These are phyloP conservation scores for Eulemur coronatus DNA, from an alignment of 2,797 vertebrate species.

Conservation along the genomic window DNA sequence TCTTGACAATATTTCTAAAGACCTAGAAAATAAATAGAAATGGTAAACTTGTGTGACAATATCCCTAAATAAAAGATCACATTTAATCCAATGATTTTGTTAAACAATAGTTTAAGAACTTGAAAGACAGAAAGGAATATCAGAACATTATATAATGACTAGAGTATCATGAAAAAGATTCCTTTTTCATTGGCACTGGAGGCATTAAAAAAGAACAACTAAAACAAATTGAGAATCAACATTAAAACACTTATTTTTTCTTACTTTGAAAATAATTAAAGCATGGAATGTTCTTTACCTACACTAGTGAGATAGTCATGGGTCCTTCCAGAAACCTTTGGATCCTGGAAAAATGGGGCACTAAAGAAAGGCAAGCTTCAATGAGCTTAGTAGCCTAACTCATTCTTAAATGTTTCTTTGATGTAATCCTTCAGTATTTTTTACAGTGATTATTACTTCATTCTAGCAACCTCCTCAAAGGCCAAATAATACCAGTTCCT, in stretches of 20 bases:
- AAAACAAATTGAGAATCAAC: slow-evolving; percentile 33
- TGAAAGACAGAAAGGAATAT: neutral
- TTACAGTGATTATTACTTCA: slow-evolving; percentile 39
- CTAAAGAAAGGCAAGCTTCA: neutral
- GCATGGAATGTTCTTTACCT: slow-evolving; percentile 44
- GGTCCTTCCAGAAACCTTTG: slow-evolving; percentile 52
- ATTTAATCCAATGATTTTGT: neutral
- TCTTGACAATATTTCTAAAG: neutral
- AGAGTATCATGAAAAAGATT: neutral
- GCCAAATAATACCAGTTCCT: slow-evolving; percentile 31
- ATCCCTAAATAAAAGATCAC: neutral
- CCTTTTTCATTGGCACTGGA: neutral
- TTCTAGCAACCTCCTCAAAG: neutral
- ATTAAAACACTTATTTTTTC: slow-evolving; percentile 66
- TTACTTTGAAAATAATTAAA: slow-evolving; percentile 70
- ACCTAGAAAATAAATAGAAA: neutral
- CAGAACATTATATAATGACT: slow-evolving; percentile 37
- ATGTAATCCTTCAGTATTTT: slow-evolving; percentile 46
- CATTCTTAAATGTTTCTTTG: slow-evolving; percentile 54
- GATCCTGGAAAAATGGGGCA: neutral
- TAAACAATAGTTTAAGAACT: slow-evolving; percentile 45
- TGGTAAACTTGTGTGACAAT: neutral
- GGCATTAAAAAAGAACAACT: slow-evolving; percentile 39
- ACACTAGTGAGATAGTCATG: neutral
- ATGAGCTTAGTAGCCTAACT: slow-evolving; percentile 30